These are phyloP conservation scores for Rhagophthalmus giganteus DNA, from an alignment of 2,888 invertebrate genomes.

Conservation along the genomic window DNA sequence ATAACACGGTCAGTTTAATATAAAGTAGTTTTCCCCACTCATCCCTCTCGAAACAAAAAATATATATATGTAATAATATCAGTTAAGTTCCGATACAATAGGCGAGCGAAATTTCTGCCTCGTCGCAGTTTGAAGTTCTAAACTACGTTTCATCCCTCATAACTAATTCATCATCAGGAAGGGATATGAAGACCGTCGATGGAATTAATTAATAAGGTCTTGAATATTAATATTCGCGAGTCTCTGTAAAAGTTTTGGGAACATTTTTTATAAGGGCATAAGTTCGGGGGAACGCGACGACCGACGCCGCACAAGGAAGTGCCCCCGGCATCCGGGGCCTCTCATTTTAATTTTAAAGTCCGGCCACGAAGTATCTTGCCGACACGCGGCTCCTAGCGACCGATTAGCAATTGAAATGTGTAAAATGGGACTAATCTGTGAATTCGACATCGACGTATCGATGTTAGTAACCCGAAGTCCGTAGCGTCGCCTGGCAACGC, in stretches of 20 bases:
- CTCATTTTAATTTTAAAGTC: conserved; percentile 23
- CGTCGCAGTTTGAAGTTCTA: conserved; percentile 33
- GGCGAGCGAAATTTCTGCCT: conserved; percentile 13
- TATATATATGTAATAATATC: conserved; percentile 7
- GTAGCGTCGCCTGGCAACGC: conserved; percentile 49
- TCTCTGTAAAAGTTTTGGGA: conserved; percentile 7
- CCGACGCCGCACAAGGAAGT: not conserved
- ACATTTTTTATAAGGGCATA: too few relatives aligned
- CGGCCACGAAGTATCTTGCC: conserved; percentile 26
- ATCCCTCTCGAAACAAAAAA: conserved; percentile 2
- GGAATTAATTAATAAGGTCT: conserved; percentile 42
- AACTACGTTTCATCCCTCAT: conserved; percentile 34
- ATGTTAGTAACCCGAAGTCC: conserved; percentile 37
- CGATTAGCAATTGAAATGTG: conserved; percentile 52
- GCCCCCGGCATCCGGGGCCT: conserved; percentile 3
- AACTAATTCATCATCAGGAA: conserved; percentile 40
- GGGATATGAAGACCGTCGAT: conserved; percentile 39
- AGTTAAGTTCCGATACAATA: conserved; percentile 23
- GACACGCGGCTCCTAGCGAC: conserved; percentile 22
- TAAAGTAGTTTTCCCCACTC: conserved; percentile 38
- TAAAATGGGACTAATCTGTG: conserved; percentile 51
- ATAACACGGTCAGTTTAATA: conserved; percentile 48
- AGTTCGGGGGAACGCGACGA: too few relatives aligned
- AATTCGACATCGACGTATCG: conserved; percentile 48
- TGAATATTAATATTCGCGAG: conserved; percentile 25